These are phyloP conservation scores for Pseudomyrmex gracilis DNA, from an alignment of 1,140 invertebrate genomes.

Conservation along the genomic window DNA sequence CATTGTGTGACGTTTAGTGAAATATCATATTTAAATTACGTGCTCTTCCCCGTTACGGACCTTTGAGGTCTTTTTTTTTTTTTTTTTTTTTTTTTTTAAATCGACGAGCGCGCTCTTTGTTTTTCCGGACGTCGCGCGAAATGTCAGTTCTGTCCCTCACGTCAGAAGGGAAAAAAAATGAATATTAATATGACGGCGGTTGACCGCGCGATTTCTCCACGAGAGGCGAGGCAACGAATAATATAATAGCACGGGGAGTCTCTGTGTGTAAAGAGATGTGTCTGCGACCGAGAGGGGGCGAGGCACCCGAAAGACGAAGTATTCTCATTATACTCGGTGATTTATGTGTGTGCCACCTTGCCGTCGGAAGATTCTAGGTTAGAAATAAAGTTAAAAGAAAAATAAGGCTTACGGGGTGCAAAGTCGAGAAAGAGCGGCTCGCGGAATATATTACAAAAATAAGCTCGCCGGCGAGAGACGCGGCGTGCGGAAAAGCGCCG, in stretches of 20 bases:
- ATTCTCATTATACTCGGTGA: slow-evolving; percentile 85
- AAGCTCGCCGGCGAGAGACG: slow-evolving; percentile 55
- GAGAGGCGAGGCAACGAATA: slow-evolving; percentile 68
- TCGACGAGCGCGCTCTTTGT: slow-evolving; percentile 21
- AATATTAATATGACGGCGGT: slow-evolving; percentile 70
- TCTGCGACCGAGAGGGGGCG: slow-evolving; percentile 71
- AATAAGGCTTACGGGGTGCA: slow-evolving; percentile 85
- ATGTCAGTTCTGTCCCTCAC: slow-evolving; percentile 26
- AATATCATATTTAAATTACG: slow-evolving; percentile 58
- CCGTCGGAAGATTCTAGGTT: slow-evolving; percentile 82
- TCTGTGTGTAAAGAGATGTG: slow-evolving; percentile 68
- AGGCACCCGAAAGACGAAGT: slow-evolving; percentile 82
- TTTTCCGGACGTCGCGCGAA: slow-evolving; percentile 12
- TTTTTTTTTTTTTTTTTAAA: not conserved
- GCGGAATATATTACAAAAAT: slow-evolving; percentile 79
- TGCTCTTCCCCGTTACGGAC: slow-evolving; percentile 17
- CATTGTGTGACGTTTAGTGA: slow-evolving; percentile 57
- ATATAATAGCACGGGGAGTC: slow-evolving; percentile 65
- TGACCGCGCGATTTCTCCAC: slow-evolving; percentile 46
- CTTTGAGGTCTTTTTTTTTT: slow-evolving; percentile 34
- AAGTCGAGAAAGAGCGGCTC: slow-evolving; percentile 76
- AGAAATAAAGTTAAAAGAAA: slow-evolving; percentile 86
- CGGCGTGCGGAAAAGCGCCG: slow-evolving; percentile 56
- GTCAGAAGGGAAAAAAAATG: slow-evolving; percentile 42
- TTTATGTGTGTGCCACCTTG: slow-evolving; percentile 83